Percentiles rank a stretch among this genome's conserved stretches.
phyloP scores from a whole-genome alignment of 2,797 vertebrate species.

The Tauraco hartlaubi region DNA sequence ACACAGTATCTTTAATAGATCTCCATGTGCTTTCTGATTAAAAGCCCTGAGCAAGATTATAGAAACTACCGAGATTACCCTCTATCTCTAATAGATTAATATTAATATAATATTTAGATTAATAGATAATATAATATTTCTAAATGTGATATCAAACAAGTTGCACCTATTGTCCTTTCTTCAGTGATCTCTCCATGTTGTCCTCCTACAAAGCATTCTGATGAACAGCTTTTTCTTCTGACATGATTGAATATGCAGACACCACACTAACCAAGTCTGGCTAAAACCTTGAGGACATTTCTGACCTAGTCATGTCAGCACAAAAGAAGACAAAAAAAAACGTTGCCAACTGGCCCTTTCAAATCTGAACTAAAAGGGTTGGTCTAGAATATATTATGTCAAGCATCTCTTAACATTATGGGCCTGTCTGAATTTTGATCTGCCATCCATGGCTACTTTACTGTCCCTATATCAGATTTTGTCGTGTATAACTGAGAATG shows the following conservation, averaged over 20 bases:
- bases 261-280: background rate
- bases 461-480: background rate
- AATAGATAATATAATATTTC: background rate
- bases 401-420: background rate
- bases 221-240: background rate
- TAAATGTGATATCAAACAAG: background rate
- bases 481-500: background rate
- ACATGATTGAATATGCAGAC: background rate
- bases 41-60: background rate
- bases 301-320: background rate
- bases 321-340: background rate
- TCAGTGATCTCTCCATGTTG: background rate
- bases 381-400: background rate
- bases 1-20: background rate
- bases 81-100: background rate
- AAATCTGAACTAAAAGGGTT: background rate
- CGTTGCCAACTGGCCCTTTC: background rate
- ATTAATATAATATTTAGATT: too few species aligned
- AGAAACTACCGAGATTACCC: background rate
- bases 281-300: constrained; percentile 7
- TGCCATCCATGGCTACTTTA: background rate
- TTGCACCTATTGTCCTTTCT: background rate
- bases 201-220: background rate
- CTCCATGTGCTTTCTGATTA: background rate
- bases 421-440: background rate